Evolutionary conservation across 2,888 invertebrate genomes (phyloP), one percentile per base, ranked within the genome.

Genomic region (Mythimna pallens): DNA sequence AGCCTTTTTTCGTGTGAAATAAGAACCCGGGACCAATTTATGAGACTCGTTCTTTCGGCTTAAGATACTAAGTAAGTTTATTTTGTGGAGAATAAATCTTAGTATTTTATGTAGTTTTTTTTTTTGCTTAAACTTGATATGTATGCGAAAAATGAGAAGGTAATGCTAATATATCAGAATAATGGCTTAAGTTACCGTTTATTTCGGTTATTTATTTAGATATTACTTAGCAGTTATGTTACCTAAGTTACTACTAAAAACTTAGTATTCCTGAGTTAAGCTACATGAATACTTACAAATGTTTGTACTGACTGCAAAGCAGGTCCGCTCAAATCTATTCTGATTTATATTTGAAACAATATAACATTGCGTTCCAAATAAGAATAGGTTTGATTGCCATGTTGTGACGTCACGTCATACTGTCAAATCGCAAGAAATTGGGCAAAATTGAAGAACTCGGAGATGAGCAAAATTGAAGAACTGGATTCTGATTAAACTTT

Each of bases 21-120:
- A 57, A 70, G 61, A 47, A 20, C 61, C 50, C 34, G 30, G 47
- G 52, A 43, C 52, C 75, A 76, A 81, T 81, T 83, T 83, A 84
- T 76, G 69, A 73, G 78, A 65, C 55, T 58, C 17, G 64, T 59
- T 62, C 71, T 47, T 47, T 61, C n/a, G 22, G 52, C 14, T 63
- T 54, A 3, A 68, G 70, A 73, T 57, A 25, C 25, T 25, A 25
- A 25, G 25, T 25, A 76, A 72, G 30, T 74, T 62, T 68, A 69
- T 68, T 61, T 30, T 20, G 30, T 50, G 12, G n/a, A 9, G 12
- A 3, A 76, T 81, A 78, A 83, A 78, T 76, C 62, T 61, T 36
- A n/a, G 52, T 36, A 61, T 61, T 78, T 78, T 52, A 9, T 70
- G 12, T 40, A 30, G 1, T 50, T 79, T 70, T 73, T 82, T n/a